Percentiles rank a stretch among this genome's conserved stretches.
These are phyloP conservation scores for Ephydatia muelleri DNA, from an alignment of 37 sponge, comb jelly and placozoan genomes.

Conservation along the genomic window DNA sequence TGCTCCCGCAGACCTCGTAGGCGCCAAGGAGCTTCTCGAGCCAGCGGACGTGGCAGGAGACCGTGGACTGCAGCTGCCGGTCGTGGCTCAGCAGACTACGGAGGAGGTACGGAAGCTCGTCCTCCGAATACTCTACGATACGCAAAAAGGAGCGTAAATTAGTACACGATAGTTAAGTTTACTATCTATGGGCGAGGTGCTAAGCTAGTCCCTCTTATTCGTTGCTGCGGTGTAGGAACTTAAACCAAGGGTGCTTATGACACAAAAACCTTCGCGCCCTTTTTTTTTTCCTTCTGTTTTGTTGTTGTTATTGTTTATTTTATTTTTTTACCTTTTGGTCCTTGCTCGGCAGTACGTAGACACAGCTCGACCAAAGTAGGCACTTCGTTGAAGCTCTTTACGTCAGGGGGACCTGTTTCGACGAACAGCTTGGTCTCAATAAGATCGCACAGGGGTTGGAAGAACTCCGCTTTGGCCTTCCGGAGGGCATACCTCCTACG, in stretches of 20 bases:
- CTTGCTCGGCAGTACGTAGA: slow-evolving; percentile 4
- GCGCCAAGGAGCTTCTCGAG: slow-evolving; percentile 36
- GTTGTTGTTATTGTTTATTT: no score
- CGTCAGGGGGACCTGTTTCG: slow-evolving; percentile 17
- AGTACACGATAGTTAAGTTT: no score
- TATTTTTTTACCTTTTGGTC: background rate
- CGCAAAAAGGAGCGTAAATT: background rate
- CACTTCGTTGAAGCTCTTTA: slow-evolving; percentile 14
- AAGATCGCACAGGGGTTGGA: slow-evolving; percentile 43
- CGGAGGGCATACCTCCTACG: slow-evolving; percentile 11
- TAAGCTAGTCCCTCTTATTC: no score
- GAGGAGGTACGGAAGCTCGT: slow-evolving; percentile 32
- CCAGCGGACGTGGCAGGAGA: slow-evolving; percentile 36
- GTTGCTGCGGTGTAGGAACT: no score
- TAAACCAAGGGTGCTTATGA: no score
- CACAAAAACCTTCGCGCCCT: no score
- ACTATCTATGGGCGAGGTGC: no score
- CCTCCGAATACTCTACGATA: background rate
- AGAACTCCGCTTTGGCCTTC: slow-evolving; percentile 33
- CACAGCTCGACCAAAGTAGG: slow-evolving; percentile 42
- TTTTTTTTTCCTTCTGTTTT: no score
- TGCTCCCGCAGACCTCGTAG: background rate
- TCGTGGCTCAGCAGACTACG: slow-evolving; percentile 20
- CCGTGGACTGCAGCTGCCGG: background rate
- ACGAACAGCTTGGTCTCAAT: slow-evolving; percentile 17